These are phyloP conservation scores for Misgurnus anguillicaudatus DNA, from an alignment of 2,113 vertebrate genomes.

Conservation along the genomic window DNA sequence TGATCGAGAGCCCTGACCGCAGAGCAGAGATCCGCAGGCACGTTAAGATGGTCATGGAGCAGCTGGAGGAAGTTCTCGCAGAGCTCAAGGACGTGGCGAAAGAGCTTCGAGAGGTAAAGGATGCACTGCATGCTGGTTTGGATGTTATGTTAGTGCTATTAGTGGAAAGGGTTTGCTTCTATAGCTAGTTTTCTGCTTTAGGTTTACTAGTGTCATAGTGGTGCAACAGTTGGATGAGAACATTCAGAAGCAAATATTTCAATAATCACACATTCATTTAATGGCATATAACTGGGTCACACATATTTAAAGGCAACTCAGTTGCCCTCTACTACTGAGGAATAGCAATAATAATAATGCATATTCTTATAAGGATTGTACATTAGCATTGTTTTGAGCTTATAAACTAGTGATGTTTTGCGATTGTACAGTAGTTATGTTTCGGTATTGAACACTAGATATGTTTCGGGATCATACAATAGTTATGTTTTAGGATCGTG, in stretches of 20 bases:
- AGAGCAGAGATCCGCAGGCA: conserved; percentile 43
- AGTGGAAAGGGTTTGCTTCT: background rate
- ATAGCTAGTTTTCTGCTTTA: background rate
- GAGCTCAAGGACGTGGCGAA: conserved; percentile 56
- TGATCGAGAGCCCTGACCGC: conserved; percentile 40
- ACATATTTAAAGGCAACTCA: background rate
- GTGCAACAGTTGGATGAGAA: background rate
- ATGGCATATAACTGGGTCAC: background rate
- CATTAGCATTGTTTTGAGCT: too few relatives aligned
- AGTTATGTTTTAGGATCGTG: too few relatives aligned
- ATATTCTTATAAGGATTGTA: too few relatives aligned
- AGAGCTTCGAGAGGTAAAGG: conserved; percentile 53
- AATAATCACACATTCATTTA: background rate
- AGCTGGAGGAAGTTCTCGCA: conserved; percentile 52
- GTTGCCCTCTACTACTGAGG: background rate
- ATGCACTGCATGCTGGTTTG: background rate
- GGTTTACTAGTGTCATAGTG: background rate
- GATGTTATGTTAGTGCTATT: background rate
- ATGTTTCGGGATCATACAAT: too few relatives aligned
- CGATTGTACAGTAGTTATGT: too few relatives aligned
- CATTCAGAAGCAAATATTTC: background rate
- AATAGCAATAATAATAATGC: too few relatives aligned
- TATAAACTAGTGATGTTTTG: too few relatives aligned
- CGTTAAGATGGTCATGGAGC: conserved; percentile 53
- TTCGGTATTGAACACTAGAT: too few relatives aligned